Evolutionary conservation across 2,888 invertebrate genomes (phyloP).

Genomic region (Micropterix aruncella): DNA sequence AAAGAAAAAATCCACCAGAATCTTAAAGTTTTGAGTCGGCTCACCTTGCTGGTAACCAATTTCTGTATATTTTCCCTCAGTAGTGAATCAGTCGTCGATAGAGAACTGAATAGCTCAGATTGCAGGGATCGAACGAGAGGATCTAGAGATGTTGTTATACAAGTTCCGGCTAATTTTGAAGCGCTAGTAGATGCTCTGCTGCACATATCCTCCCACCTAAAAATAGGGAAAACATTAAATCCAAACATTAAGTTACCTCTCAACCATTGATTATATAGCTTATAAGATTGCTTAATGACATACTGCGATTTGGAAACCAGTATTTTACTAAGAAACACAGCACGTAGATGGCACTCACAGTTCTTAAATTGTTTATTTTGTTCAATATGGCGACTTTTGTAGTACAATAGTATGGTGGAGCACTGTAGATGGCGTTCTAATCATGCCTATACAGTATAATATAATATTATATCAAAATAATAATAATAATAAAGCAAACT

Average conservation of each 20-base stretch:
- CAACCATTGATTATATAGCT: too few species aligned
- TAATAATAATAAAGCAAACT: not conserved
- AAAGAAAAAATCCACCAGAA: constrained; percentile 2
- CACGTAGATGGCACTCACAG: too few species aligned
- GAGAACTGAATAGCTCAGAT: constrained; percentile 56
- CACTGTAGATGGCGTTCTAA: too few species aligned
- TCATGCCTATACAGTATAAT: too few species aligned
- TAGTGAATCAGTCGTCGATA: constrained; percentile 56
- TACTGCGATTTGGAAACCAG: too few species aligned
- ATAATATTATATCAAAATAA: not conserved
- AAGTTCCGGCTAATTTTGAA: constrained; percentile 26
- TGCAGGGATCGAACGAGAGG: constrained; percentile 61
- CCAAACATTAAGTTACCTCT: too few species aligned
- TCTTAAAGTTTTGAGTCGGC: constrained; percentile 5
- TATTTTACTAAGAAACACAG: too few species aligned
- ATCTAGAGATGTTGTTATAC: constrained; percentile 54
- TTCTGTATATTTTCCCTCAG: constrained; percentile 70
- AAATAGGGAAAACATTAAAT: too few species aligned
- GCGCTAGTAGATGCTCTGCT: constrained; percentile 30
- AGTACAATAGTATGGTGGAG: too few species aligned
- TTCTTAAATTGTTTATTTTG: too few species aligned
- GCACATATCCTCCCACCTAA: constrained; percentile 27
- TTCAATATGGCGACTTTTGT: too few species aligned
- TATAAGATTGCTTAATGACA: not conserved
- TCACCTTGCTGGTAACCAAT: constrained; percentile 65